Evolutionary conservation across 2,888 invertebrate genomes (phyloP).

Genomic region (Phaonia tiefii): DNA sequence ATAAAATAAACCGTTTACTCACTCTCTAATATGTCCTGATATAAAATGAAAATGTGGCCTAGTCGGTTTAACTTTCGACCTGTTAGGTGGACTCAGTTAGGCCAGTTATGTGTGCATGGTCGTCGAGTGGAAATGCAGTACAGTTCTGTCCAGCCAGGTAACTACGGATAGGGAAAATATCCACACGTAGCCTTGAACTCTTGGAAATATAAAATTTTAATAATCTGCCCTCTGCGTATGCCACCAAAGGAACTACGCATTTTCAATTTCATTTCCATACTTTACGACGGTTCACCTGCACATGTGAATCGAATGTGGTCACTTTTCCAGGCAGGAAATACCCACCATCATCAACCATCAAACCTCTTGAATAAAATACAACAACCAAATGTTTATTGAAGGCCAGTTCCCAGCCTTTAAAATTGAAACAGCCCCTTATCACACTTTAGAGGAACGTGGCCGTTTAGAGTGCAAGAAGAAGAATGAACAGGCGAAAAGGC

Average conservation of each 20-base stretch:
- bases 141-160: too few species aligned
- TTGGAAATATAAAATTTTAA: conserved; percentile 27
- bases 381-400: conserved; percentile 55
- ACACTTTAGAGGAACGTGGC: too few species aligned
- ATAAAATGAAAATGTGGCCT: too few species aligned
- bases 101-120: too few species aligned
- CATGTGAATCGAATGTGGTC: not conserved
- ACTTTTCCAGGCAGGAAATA: not conserved
- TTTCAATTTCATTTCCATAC: conserved; percentile 6
- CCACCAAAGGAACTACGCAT: conserved; percentile 16
- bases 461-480: too few species aligned
- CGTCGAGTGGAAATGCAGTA: too few species aligned
- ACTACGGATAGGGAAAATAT: too few species aligned
- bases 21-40: too few species aligned
- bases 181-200: conserved; percentile 33
- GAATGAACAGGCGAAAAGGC: not conserved
- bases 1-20: too few species aligned
- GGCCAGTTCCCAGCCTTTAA: conserved; percentile 63
- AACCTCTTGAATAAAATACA: not conserved
- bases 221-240: not conserved
- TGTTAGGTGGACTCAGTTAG: too few species aligned
- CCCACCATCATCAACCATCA: not conserved
- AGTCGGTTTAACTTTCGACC: too few species aligned
- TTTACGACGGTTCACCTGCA: not conserved
- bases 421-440: not conserved